A percentile compares a stretch with the other conserved stretches of the same genome.
phyloP scores from a whole-genome alignment of 1,140 invertebrate genomes.

The Goniozus legneri region DNA sequence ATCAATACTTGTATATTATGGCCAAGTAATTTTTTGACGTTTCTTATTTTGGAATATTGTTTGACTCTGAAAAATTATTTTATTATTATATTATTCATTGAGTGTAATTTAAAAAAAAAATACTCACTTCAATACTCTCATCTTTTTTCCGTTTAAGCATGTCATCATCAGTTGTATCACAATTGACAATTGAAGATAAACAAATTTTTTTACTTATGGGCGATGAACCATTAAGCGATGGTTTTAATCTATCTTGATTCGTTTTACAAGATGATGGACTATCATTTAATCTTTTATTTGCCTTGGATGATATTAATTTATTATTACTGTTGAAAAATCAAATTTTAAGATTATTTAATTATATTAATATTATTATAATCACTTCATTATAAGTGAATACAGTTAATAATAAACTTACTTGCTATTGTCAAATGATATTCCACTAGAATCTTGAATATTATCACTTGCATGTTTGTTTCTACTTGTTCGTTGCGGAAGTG shows the following conservation, averaged over 20 bases:
- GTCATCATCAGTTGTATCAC: conserved; percentile 7
- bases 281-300: conserved; percentile 4
- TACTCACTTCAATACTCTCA: conserved; percentile 23
- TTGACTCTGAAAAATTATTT: not conserved
- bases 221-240: conserved; percentile 8
- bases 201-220: conserved; percentile 19
- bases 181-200: conserved; percentile 8
- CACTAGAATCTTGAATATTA: conserved; percentile 15
- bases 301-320: not conserved
- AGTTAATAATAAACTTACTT: conserved; percentile 11
- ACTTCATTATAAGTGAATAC: conserved; percentile 1
- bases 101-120: not conserved
- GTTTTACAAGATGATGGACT: not conserved
- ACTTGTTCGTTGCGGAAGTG: conserved; percentile 31
- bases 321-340: conserved; percentile 4
- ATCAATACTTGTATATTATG: conserved; percentile 17
- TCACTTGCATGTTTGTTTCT: conserved; percentile 15
- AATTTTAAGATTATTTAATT: conserved; percentile 2
- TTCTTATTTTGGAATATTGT: conserved; percentile 21
- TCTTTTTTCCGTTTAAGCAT: conserved; percentile 18
- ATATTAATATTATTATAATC: not conserved
- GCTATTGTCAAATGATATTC: conserved; percentile 3
- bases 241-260: conserved; percentile 12
- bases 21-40: conserved; percentile 39
- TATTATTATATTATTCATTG: not conserved